These are phyloP conservation scores for Lepidurus couesii DNA, from an alignment of 1,140 invertebrate species.

Conservation along the genomic window DNA sequence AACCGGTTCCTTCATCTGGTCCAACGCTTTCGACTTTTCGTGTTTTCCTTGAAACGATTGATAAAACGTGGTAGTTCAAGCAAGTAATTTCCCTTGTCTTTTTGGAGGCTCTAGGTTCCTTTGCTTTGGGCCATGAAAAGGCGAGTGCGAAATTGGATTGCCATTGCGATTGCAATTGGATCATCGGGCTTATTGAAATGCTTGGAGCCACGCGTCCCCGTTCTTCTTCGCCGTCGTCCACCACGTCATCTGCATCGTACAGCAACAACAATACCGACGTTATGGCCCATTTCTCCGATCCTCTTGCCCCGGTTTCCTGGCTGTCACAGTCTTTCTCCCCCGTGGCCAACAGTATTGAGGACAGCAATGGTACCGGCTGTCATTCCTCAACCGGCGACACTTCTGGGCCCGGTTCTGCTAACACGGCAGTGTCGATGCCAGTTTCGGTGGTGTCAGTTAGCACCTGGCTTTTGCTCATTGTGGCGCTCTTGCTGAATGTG, in stretches of 20 bases:
- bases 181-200: background rate
- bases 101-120: slow-evolving; percentile 7
- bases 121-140: slow-evolving; percentile 15
- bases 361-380: background rate
- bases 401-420: background rate
- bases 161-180: slow-evolving; percentile 18
- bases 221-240: slow-evolving; percentile 1
- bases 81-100: slow-evolving; percentile 10
- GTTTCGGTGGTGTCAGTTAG: slow-evolving; percentile 23
- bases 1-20: background rate
- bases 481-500: slow-evolving; percentile 33
- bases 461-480: slow-evolving; percentile 29
- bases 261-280: background rate
- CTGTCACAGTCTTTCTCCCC: background rate
- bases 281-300: background rate
- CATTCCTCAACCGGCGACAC: background rate
- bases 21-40: background rate
- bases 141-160: slow-evolving; percentile 8
- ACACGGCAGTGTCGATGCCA: slow-evolving; percentile 31
- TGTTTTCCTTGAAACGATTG: background rate
- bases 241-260: background rate
- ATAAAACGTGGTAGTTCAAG: background rate
- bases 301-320: background rate
- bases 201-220: background rate
- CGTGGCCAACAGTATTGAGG: background rate